phyloP scores from a whole-genome alignment of 2,797 vertebrate genomes.

The Sciurus vulgaris region DNA sequence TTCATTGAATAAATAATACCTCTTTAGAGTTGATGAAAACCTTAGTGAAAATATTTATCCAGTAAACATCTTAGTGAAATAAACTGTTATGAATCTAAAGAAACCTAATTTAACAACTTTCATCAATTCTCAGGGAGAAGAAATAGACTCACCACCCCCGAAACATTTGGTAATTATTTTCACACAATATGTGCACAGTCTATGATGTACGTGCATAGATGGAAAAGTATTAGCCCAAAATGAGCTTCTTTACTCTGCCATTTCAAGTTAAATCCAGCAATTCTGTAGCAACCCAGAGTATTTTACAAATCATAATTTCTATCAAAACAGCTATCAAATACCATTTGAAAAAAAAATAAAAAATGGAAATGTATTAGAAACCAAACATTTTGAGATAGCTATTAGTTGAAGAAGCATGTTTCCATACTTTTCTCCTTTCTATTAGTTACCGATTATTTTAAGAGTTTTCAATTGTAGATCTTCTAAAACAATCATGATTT shows the following conservation, averaged over 20 bases:
- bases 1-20: constrained; percentile 65
- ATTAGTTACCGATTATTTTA: constrained; percentile 26
- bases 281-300: not conserved
- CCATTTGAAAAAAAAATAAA: not conserved
- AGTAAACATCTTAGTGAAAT: constrained; percentile 79
- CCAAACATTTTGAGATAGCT: not conserved
- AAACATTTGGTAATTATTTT: constrained; percentile 82
- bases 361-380: constrained; percentile 13
- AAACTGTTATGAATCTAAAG: constrained; percentile 73
- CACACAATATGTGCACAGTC: constrained; percentile 72
- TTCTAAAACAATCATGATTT: not conserved
- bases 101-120: constrained; percentile 73
- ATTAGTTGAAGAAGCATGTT: not conserved
- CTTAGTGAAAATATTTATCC: constrained; percentile 81
- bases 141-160: constrained; percentile 78
- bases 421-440: not conserved
- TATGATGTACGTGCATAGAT: not conserved
- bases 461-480: not conserved
- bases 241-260: not conserved
- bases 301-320: constrained; percentile 11
- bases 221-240: constrained; percentile 13
- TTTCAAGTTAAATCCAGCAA: not conserved
- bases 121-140: constrained; percentile 67
- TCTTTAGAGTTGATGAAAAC: constrained; percentile 73
- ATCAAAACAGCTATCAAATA: constrained; percentile 23